phyloP scores from a whole-genome alignment of 2,797 vertebrate genomes.

The Acestrorhynchus altus region DNA sequence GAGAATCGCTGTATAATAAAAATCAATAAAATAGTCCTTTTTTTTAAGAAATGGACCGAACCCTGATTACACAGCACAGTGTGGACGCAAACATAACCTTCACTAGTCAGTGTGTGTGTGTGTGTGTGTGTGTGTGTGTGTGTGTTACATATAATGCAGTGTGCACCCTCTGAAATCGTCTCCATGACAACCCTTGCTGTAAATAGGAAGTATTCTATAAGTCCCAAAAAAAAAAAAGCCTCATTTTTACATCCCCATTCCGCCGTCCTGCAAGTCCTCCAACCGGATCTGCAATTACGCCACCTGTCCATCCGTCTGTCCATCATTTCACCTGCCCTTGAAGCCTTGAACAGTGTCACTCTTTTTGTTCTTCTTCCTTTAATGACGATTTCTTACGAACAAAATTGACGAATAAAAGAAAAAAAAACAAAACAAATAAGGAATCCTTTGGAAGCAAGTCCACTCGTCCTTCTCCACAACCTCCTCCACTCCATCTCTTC shows the following conservation, averaged over 20 bases:
- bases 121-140: slow-evolving; percentile 35
- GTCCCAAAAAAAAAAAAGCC: no score
- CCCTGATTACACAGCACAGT: slow-evolving; percentile 40
- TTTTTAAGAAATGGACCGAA: slow-evolving; percentile 22
- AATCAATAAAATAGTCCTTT: no score
- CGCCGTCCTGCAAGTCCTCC: slow-evolving; percentile 10
- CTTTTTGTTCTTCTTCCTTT: slow-evolving; percentile 1
- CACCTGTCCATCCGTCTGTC: slow-evolving; percentile 25
- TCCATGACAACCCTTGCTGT: slow-evolving; percentile 47
- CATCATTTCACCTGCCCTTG: no score
- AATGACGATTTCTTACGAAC: neutral
- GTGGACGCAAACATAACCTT: slow-evolving; percentile 14
- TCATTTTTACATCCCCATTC: slow-evolving; percentile 13
- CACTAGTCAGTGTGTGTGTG: neutral
- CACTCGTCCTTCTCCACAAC: slow-evolving; percentile 43
- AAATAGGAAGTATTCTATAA: slow-evolving; percentile 42
- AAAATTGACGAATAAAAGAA: slow-evolving; percentile 42
- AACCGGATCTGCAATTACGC: slow-evolving; percentile 20
- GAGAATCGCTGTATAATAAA: no score
- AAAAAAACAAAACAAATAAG: slow-evolving; percentile 54
- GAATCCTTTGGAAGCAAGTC: slow-evolving; percentile 61
- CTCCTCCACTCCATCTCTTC: neutral
- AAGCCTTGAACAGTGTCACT: slow-evolving; percentile 14
- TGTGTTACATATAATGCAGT: slow-evolving; percentile 27
- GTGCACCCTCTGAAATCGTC: slow-evolving; percentile 42